Evolutionary conservation across 1,140 invertebrate genomes (phyloP), one percentile per base, ranked within the genome.

Genomic region (Pinna nobilis): DNA sequence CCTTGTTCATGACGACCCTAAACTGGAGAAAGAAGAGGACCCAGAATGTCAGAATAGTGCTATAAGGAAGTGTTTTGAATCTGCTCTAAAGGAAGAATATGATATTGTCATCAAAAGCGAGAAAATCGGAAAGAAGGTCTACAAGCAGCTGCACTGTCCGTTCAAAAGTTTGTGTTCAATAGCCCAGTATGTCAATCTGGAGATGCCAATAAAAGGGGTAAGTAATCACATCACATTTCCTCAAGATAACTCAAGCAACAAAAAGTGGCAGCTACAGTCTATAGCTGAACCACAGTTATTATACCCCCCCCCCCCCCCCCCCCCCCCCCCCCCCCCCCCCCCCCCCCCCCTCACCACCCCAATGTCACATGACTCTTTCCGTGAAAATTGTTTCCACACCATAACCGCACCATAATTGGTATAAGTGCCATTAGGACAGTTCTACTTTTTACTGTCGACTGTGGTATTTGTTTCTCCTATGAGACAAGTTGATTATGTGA

Each of bases 121-220:
- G 20, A 73, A 63, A 18, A 78, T 80, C n/a, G 83, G 79, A 23
- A 75, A 87, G 6, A 63, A 82, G 30, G 82, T 84, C 5, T 89
- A 81, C 57, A 73, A 83, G n/a, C 82, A 86, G 28, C 61, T 90
- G 0, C 83, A 87, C 51, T 84, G 82, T 71, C 84, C 88, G 0
- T 84, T 88, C 50, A 82, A 84, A 23, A 75, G 86, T 51, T 74
- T 89, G 28, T 86, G 84, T 66, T 51, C 79, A 32, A 86, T 89
- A 66, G 89, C 89, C 5, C 87, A 90, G 61, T 81, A 70, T 15
- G 80, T 85, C 15, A 83, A 84, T 53, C 50, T 89, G 13, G 84
- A 90, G 64, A 82, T 90, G 79, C 87, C 88, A 37, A 47, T 89
- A 9, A 75, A 78, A 66, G 84, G 80, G 76, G 86, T 89, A 81